Base-by-base conservation (phyloP, 2,888 invertebrate genomes). In the Leucania comma region DNA sequence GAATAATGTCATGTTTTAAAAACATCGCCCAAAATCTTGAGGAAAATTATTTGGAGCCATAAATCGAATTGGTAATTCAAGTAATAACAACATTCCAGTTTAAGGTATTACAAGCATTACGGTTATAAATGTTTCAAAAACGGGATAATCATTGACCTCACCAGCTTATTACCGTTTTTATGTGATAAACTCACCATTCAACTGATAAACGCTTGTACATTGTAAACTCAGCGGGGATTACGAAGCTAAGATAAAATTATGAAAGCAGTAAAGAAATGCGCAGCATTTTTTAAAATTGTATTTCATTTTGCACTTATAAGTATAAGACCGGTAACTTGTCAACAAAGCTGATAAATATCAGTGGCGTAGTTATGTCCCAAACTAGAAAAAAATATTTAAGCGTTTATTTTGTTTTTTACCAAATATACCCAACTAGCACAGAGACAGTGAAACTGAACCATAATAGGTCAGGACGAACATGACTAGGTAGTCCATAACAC, bases 161-260 rank as follows among this genome's bases (percentile, higher is more conserved):
- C 51, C 42, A 26, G 24, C 10, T 17, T 50, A 68, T 74, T 65
- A 62, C 29, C 68, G 64, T 71, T 71, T n/a, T 60, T 48, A 60
- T 53, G 46, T 57, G 26, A 78, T 80, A 78, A 75, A 80, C n/a
- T 4, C 35, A 20, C 26, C 20, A 57, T 66, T 70, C 66, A 42
- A 70, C 24, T 74, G 69, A 73, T 57, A 66, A 63, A 66, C 62
- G 51, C 46, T 75, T 60, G 32, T 75, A 61, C 24, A 58, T 80
- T 78, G 61, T 62, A 50, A 75, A 64, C 80, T 46, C 80, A 67
- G 72, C 78, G 64, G 78, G 78, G 67, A 71, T 69, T 57, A 22
- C 20, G 29, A 58, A 32, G 42, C 0, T 54, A 50, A 62, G 26
- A 1, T 51, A 54, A 68, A 63, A 63, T 48, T 26, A 35, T 48